These are phyloP conservation scores for Chrysochloris asiatica DNA, from an alignment of 2,113 vertebrate species.

Conservation along the genomic window DNA sequence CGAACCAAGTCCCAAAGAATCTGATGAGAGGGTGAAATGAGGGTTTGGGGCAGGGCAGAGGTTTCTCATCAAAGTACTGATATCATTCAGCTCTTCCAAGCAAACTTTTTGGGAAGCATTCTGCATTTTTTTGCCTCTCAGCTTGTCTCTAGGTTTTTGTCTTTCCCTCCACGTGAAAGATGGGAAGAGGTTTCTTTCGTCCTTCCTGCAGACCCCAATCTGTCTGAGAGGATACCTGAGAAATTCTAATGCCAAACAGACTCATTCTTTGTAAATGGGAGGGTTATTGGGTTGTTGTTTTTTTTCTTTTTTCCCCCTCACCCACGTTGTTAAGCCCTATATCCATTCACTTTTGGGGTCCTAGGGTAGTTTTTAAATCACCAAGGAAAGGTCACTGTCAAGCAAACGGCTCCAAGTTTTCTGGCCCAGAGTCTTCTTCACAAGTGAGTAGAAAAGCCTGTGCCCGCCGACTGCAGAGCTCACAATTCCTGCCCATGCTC, in stretches of 20 bases:
- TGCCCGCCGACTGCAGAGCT: background rate
- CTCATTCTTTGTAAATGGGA: background rate
- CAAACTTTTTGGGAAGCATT: background rate
- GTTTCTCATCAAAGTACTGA: fast-evolving
- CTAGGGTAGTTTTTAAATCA: fast-evolving
- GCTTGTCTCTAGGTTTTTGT: fast-evolving
- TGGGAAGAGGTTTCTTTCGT: background rate
- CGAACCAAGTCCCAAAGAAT: background rate
- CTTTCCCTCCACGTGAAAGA: background rate
- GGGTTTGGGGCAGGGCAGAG: too few species aligned
- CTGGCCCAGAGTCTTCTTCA: background rate
- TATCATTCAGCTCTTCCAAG: fast-evolving
- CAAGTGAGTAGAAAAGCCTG: background rate
- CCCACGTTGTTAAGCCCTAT: fast-evolving
- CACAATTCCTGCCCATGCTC: fast-evolving
- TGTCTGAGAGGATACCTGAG: background rate
- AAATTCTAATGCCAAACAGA: background rate
- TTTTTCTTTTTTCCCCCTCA: background rate
- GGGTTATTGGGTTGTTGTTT: too few species aligned
- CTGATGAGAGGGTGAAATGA: fast-evolving
- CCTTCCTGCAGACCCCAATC: fast-evolving
- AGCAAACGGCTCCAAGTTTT: background rate
- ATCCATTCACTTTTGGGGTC: background rate
- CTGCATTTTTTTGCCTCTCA: fast-evolving
- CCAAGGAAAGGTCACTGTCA: fast-evolving